phyloP scores from a whole-genome alignment of 2,113 vertebrate species.

The Agapornis roseicollis region DNA sequence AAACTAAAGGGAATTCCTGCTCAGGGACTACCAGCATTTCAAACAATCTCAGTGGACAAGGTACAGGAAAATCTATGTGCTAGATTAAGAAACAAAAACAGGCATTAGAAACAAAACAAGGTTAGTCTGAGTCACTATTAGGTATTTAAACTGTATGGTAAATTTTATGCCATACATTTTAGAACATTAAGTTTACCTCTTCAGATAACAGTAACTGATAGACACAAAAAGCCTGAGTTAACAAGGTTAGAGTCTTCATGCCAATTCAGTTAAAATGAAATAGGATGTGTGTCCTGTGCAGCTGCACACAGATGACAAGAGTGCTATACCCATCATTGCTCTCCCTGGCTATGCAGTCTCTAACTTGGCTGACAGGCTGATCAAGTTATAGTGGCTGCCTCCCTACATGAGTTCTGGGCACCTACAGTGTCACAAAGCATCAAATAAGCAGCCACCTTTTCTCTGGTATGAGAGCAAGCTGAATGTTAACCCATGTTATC shows the following conservation, averaged over 20 bases:
- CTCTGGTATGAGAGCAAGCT: not conserved
- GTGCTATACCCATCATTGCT: not conserved
- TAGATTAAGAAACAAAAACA: slow-evolving; percentile 65
- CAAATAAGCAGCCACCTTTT: not conserved
- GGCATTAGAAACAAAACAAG: not conserved
- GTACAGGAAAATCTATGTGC: slow-evolving; percentile 96
- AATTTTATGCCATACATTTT: not conserved
- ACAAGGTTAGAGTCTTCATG: not conserved
- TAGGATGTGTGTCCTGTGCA: not conserved
- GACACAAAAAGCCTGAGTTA: not conserved
- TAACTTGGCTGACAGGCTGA: not conserved
- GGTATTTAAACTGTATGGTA: not conserved
- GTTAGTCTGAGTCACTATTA: not conserved
- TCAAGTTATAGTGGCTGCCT: not conserved
- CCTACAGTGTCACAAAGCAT: not conserved
- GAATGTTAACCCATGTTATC: not conserved
- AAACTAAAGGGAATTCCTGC: slow-evolving; percentile 94
- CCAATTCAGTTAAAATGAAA: not conserved
- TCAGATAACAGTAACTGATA: not conserved
- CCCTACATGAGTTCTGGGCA: not conserved
- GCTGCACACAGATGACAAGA: not conserved
- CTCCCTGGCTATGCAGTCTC: not conserved
- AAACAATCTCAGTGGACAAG: slow-evolving; percentile 92
- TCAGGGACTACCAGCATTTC: slow-evolving; percentile 98
- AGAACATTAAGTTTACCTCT: not conserved